Evolutionary conservation across 2,888 invertebrate genomes (phyloP).

Genomic region (Melipona bicolor): DNA sequence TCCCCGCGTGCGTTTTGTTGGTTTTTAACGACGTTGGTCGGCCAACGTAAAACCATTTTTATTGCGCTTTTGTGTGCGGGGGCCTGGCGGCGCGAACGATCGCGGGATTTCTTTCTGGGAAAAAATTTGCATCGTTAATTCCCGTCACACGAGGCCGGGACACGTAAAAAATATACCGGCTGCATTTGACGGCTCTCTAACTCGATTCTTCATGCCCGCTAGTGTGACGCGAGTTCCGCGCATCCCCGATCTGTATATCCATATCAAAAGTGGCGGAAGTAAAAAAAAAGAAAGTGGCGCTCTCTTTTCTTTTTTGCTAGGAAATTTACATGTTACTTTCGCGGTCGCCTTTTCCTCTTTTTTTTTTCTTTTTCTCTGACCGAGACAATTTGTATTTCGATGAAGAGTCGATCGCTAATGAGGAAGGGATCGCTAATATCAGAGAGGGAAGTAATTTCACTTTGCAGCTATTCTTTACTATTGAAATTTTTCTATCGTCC

Average conservation of each 20-base stretch:
- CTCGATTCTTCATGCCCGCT: constrained; percentile 24
- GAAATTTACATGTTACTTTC: neutral
- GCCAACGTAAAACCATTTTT: neutral
- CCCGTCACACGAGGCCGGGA: constrained; percentile 8
- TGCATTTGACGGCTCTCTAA: constrained; percentile 32
- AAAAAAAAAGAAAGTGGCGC: neutral
- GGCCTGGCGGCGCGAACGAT: neutral
- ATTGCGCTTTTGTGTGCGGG: neutral
- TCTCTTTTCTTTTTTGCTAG: neutral
- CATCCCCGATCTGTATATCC: constrained; percentile 17
- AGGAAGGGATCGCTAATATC: neutral
- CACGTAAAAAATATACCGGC: constrained; percentile 35
- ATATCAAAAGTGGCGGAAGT: neutral
- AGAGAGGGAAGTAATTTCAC: neutral
- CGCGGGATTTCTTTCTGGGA: neutral
- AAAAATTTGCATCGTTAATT: constrained; percentile 54
- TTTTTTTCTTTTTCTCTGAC: no score
- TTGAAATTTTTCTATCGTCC: neutral
- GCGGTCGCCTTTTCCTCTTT: neutral
- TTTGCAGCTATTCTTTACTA: neutral
- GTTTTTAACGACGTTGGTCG: constrained; percentile 10
- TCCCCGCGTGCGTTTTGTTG: neutral
- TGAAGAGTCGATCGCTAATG: neutral
- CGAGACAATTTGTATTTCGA: neutral
- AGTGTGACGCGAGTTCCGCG: constrained; percentile 16